Percentiles rank a stretch among this genome's conserved stretches.
phyloP scores from a whole-genome alignment of 2,113 vertebrate species.

The Ageneiosus marmoratus region DNA sequence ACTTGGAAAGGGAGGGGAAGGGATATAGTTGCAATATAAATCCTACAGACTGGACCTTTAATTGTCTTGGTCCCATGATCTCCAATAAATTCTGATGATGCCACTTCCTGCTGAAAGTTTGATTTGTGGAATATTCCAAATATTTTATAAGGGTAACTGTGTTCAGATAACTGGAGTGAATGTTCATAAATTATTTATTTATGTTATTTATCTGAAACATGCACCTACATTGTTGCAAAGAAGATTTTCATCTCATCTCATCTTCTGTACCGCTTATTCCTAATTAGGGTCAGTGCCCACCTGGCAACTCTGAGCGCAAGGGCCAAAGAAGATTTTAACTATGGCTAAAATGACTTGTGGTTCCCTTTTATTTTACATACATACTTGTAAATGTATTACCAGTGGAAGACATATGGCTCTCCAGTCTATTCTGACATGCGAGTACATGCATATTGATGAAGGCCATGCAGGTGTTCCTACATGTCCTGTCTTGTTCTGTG shows the following conservation, averaged over 20 bases:
- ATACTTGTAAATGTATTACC: conserved; percentile 4
- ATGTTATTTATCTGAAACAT: background rate
- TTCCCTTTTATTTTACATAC: background rate
- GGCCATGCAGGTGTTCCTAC: conserved; percentile 27
- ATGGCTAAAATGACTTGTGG: background rate
- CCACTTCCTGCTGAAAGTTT: background rate
- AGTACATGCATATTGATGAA: conserved; percentile 38
- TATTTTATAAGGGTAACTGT: background rate
- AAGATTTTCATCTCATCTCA: too few species aligned
- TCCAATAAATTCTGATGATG: background rate
- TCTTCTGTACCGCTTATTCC: too few species aligned
- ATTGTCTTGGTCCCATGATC: background rate
- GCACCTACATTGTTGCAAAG: background rate
- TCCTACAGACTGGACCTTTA: too few species aligned
- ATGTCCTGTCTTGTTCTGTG: conserved; percentile 24
- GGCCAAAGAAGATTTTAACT: too few species aligned
- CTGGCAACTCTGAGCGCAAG: too few species aligned
- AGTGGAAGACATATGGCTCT: background rate
- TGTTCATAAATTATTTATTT: background rate
- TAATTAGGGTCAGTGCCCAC: too few species aligned
- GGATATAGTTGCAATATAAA: too few species aligned
- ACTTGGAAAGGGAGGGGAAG: too few species aligned
- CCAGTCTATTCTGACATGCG: conserved; percentile 25
- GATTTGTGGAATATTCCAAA: background rate
- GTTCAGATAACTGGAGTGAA: background rate